Conservation (phyloP, 2,113 vertebrate genomes). For the Eurystomus gularis region DNA sequence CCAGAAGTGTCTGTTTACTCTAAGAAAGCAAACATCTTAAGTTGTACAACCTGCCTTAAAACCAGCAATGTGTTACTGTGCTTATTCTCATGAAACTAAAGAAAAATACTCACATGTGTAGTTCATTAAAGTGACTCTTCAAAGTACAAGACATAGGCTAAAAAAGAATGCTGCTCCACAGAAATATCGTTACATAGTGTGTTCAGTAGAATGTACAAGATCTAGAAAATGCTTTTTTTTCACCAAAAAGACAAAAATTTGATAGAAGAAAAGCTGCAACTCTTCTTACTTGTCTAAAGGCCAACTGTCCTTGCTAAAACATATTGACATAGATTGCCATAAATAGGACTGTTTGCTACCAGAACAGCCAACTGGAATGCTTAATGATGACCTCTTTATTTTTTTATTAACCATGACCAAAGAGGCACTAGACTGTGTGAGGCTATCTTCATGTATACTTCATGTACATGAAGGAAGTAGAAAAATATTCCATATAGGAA, state of each 20-base stretch:
- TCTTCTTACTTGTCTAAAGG: not conserved
- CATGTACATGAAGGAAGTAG: not conserved
- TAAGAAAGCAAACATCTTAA: constrained; percentile 15
- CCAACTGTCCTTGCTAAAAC: not conserved
- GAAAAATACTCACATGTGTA: not conserved
- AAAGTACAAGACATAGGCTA: not conserved
- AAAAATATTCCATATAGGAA: not conserved
- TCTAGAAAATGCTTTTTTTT: not conserved
- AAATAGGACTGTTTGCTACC: not conserved
- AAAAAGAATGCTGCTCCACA: not conserved
- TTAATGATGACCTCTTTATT: not conserved
- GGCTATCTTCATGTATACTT: not conserved
- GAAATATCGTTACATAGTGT: not conserved
- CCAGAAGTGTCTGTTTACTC: constrained; percentile 14
- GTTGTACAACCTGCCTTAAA: not conserved
- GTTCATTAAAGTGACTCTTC: not conserved
- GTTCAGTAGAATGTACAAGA: not conserved
- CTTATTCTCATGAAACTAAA: not conserved
- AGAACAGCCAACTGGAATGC: not conserved
- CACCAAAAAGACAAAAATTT: not conserved
- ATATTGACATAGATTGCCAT: not conserved
- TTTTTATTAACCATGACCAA: not conserved
- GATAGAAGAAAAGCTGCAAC: not conserved
- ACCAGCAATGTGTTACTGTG: not conserved
- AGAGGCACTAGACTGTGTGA: not conserved